A percentile compares a stretch with the other conserved stretches of the same genome.
phyloP scores from a whole-genome alignment of 2,888 invertebrate genomes.

The Eupithecia centaureata region DNA sequence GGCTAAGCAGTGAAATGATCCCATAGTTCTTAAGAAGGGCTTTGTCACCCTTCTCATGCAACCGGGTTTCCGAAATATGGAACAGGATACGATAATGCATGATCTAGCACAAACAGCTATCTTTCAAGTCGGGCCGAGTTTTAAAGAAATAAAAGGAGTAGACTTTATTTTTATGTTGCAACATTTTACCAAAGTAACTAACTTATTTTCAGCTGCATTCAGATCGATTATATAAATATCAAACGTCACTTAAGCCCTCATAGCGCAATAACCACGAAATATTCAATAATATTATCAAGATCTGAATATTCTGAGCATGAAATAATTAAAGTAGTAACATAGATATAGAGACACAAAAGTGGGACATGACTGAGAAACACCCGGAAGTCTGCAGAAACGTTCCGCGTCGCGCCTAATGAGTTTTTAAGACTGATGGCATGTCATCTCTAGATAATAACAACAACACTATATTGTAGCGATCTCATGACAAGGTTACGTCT shows the following conservation, averaged over 20 bases:
- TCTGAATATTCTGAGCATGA: background rate
- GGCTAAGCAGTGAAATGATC: too few relatives aligned
- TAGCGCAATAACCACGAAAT: background rate
- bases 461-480: conserved; percentile 43
- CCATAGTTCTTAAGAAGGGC: too few relatives aligned
- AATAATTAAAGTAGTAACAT: conserved; percentile 4
- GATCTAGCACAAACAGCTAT: too few relatives aligned
- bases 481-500: conserved; percentile 53
- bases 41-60: too few relatives aligned
- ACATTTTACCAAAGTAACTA: background rate
- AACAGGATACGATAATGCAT: too few relatives aligned
- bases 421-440: conserved; percentile 58
- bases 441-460: conserved; percentile 55
- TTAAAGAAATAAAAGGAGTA: background rate
- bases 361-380: conserved; percentile 49
- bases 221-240: background rate
- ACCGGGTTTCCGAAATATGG: too few relatives aligned
- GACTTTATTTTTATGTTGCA: background rate
- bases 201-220: background rate
- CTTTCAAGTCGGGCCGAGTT: too few relatives aligned
- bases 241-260: background rate
- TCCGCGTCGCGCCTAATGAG: conserved; percentile 60
- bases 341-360: conserved; percentile 19
- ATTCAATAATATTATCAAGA: background rate
- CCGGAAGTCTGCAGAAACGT: conserved; percentile 65